Evolutionary conservation across 2,113 vertebrate species (phyloP).

Genomic region (Ictidomys tridecemlineatus): DNA sequence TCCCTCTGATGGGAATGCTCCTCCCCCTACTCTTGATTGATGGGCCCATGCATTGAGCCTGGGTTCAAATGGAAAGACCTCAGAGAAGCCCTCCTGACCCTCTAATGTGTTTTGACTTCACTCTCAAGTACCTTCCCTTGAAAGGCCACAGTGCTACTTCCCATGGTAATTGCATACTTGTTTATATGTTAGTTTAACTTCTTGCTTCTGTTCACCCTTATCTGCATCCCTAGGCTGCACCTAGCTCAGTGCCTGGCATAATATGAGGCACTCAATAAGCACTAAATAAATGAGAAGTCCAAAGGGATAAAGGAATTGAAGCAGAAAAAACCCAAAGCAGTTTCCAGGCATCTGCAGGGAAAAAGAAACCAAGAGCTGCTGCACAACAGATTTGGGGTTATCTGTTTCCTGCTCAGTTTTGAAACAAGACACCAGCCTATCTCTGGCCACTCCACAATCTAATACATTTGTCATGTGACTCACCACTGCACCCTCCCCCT

Average conservation of each 20-base stretch:
- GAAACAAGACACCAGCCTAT: neutral
- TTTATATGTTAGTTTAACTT: neutral
- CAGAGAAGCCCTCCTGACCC: neutral
- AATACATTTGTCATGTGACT: conserved; percentile 43
- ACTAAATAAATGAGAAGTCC: neutral
- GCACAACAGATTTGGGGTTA: neutral
- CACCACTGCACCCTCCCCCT: neutral
- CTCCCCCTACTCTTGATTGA: neutral
- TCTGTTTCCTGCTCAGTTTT: neutral
- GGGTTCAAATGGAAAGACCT: neutral
- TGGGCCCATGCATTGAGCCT: neutral
- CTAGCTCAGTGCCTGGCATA: neutral
- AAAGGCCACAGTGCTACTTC: neutral
- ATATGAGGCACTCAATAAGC: neutral
- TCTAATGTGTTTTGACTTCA: neutral
- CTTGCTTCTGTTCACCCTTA: neutral
- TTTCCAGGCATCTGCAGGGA: neutral
- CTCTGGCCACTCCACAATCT: neutral
- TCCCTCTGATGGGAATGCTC: neutral
- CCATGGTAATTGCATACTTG: neutral
- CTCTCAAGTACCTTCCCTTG: neutral
- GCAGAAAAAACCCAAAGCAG: neutral
- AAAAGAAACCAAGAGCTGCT: neutral
- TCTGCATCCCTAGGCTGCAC: neutral
- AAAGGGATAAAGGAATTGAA: neutral